Evolutionary conservation across 1,140 invertebrate species (phyloP).

Genomic region (Lepidurus packardi): DNA sequence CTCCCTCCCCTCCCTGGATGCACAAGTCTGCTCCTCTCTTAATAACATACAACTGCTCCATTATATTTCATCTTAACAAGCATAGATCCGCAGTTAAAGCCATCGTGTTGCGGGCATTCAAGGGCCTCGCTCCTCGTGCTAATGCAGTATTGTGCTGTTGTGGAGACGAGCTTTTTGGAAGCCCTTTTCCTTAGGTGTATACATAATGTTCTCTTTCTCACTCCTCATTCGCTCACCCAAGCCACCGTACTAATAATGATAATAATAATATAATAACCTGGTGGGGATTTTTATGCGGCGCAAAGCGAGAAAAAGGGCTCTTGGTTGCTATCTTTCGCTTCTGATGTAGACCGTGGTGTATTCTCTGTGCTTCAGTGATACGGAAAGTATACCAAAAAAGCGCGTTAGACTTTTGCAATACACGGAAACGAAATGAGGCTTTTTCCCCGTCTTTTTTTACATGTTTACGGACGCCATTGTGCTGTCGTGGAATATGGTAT

Average conservation of each 20-base stretch:
- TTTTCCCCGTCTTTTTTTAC: neutral
- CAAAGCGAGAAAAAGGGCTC: too few species aligned
- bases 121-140: slow-evolving; percentile 8
- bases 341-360: too few species aligned
- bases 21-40: slow-evolving; percentile 16
- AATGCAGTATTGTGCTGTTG: neutral
- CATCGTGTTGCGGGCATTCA: neutral
- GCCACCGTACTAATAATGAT: too few species aligned
- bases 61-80: slow-evolving; percentile 20
- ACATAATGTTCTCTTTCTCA: too few species aligned
- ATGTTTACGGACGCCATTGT: neutral
- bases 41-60: slow-evolving; percentile 22
- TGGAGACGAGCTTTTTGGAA: neutral
- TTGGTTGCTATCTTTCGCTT: too few species aligned
- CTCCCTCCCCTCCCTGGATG: neutral
- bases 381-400: too few species aligned
- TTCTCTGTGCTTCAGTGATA: too few species aligned
- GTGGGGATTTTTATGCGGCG: too few species aligned
- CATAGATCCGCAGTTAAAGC: neutral
- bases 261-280: too few species aligned
- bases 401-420: neutral
- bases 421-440: neutral
- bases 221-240: too few species aligned
- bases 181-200: too few species aligned
- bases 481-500: neutral